Percentiles rank a stretch among this genome's conserved stretches.
These are phyloP conservation scores for Dascillus cervinus DNA, from an alignment of 2,888 invertebrate species.

Conservation along the genomic window DNA sequence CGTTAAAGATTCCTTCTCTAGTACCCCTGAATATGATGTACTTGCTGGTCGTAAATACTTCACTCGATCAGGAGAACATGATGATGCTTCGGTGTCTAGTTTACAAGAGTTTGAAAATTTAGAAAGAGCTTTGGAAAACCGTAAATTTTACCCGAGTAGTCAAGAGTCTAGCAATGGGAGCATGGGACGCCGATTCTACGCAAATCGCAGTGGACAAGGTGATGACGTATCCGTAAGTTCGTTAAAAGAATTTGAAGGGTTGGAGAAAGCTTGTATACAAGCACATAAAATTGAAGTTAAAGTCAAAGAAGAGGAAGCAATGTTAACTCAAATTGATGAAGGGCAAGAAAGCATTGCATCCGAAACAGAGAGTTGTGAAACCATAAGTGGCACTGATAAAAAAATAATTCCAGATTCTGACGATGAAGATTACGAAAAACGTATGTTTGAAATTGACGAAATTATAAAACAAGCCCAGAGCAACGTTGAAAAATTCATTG, in stretches of 20 bases:
- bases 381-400: conserved; percentile 55
- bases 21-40: conserved; percentile 87
- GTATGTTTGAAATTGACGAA: conserved; percentile 62
- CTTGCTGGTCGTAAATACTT: conserved; percentile 77
- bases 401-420: conserved; percentile 49
- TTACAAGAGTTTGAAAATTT: conserved; percentile 91
- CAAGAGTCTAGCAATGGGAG: conserved; percentile 79
- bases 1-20: conserved; percentile 81
- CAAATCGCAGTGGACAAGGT: conserved; percentile 66
- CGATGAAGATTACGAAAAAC: conserved; percentile 55
- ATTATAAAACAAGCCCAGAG: conserved; percentile 60
- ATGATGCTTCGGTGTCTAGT: conserved; percentile 87
- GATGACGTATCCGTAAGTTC: conserved; percentile 84
- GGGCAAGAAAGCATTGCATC: conserved; percentile 47
- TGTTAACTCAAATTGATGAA: conserved; percentile 52
- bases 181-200: conserved; percentile 61
- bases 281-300: conserved; percentile 75
- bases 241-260: conserved; percentile 84
- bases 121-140: conserved; percentile 77
- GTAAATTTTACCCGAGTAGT: conserved; percentile 66
- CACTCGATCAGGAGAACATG: conserved; percentile 75
- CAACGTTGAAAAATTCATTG: conserved; percentile 56
- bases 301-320: conserved; percentile 78
- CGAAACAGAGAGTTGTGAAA: conserved; percentile 52
- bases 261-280: conserved; percentile 82